Conservation (phyloP, 2,113 vertebrate genomes). For the Condylura cristata region DNA sequence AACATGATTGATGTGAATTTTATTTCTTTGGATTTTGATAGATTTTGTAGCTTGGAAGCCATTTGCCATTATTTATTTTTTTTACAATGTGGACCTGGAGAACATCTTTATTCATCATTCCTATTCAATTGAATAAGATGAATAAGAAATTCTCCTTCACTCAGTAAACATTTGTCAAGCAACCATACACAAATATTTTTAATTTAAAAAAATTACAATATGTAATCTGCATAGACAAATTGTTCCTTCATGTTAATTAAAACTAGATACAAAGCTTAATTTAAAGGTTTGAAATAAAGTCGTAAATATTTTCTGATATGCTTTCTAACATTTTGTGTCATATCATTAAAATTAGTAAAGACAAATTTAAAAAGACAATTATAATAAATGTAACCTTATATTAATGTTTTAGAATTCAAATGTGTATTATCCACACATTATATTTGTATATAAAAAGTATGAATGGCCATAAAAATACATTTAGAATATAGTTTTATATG, state of each 20-base stretch:
- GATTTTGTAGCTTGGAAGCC: not conserved
- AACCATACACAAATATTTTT: not conserved
- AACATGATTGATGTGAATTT: not conserved
- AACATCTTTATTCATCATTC: not conserved
- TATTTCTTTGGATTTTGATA: constrained; percentile 32
- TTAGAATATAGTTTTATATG: not conserved
- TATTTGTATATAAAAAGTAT: not conserved
- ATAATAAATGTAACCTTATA: not conserved
- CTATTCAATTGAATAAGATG: too few species aligned
- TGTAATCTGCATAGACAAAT: not conserved
- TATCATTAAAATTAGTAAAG: not conserved
- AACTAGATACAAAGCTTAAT: not conserved
- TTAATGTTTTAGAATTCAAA: not conserved
- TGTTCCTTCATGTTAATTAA: not conserved
- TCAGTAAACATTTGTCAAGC: not conserved
- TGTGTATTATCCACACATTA: not conserved
- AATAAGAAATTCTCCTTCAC: not conserved
- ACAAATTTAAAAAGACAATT: not conserved
- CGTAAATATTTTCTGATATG: not conserved
- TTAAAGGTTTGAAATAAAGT: not conserved
- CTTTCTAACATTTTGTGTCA: not conserved
- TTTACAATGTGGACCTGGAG: not conserved
- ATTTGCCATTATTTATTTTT: not conserved
- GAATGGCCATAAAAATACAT: not conserved
- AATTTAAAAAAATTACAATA: not conserved